These are phyloP conservation scores for Pachliopta kotzebuea DNA, from an alignment of 2,888 invertebrate genomes.

Conservation along the genomic window DNA sequence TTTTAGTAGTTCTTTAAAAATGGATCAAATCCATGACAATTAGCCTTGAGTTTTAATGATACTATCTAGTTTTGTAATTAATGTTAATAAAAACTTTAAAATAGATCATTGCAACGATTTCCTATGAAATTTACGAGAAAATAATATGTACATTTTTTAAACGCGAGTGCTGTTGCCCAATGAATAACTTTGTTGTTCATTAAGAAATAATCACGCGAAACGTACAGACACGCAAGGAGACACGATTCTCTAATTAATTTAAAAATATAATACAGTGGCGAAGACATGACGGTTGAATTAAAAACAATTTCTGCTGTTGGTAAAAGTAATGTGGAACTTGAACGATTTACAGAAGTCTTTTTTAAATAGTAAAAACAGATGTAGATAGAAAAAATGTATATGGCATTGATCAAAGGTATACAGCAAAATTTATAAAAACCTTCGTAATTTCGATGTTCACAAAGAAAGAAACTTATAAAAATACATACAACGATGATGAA, in stretches of 20 bases:
- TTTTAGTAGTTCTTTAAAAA: neutral
- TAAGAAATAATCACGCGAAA: conserved; percentile 26
- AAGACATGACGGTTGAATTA: conserved; percentile 4
- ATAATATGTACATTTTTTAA: neutral
- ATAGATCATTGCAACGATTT: too few relatives aligned
- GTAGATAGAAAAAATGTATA: neutral
- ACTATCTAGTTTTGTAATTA: neutral
- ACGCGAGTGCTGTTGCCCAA: neutral
- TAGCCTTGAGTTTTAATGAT: neutral
- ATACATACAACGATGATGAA: too few relatives aligned
- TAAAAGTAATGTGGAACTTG: conserved; percentile 11
- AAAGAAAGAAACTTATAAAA: too few relatives aligned
- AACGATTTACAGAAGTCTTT: conserved; percentile 1
- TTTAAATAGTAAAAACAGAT: neutral
- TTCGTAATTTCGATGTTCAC: too few relatives aligned
- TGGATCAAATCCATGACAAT: neutral
- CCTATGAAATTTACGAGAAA: neutral
- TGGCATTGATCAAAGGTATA: too few relatives aligned
- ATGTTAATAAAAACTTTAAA: too few relatives aligned
- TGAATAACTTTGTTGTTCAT: conserved; percentile 9
- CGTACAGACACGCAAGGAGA: conserved; percentile 22
- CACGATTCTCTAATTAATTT: conserved; percentile 25
- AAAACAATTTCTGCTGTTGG: conserved; percentile 8
- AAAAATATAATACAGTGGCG: conserved; percentile 24
- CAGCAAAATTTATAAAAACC: too few relatives aligned